Conservation (phyloP, 1,140 invertebrate genomes). For the Cataglyphis hispanica region DNA sequence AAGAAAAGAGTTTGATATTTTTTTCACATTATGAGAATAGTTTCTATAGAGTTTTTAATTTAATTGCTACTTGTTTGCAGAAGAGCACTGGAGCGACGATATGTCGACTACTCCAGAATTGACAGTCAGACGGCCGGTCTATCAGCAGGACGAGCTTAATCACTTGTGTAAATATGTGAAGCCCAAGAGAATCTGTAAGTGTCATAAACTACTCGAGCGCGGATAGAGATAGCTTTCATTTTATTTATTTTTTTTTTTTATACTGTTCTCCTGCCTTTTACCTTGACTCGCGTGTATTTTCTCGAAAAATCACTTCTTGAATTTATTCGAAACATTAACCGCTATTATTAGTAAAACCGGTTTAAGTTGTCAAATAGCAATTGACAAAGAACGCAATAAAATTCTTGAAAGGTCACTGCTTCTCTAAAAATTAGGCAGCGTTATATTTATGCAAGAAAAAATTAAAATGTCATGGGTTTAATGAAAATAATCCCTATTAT, state of each 20-base stretch:
- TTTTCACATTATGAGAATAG: no score
- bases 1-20: no score
- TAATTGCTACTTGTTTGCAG: slow-evolving; percentile 52
- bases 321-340: slow-evolving; percentile 24
- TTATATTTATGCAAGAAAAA: not conserved
- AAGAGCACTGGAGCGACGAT: slow-evolving; percentile 73
- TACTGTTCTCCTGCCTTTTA: slow-evolving; percentile 14
- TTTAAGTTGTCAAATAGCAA: slow-evolving; percentile 20
- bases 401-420: not conserved
- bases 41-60: not conserved
- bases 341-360: slow-evolving; percentile 23
- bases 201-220: slow-evolving; percentile 45
- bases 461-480: not conserved
- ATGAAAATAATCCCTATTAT: not conserved
- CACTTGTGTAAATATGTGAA: slow-evolving; percentile 81
- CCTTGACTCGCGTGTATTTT: slow-evolving; percentile 2
- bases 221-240: slow-evolving; percentile 1
- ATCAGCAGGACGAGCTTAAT: slow-evolving; percentile 87
- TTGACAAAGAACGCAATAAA: not conserved
- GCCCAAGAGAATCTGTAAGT: slow-evolving; percentile 76
- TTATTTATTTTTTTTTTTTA: slow-evolving; percentile 42
- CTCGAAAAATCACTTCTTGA: not conserved
- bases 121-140: slow-evolving; percentile 86
- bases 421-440: not conserved
- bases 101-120: slow-evolving; percentile 86